These are phyloP conservation scores for Bucorvus abyssinicus DNA, from an alignment of 2,797 vertebrate genomes.

Conservation along the genomic window DNA sequence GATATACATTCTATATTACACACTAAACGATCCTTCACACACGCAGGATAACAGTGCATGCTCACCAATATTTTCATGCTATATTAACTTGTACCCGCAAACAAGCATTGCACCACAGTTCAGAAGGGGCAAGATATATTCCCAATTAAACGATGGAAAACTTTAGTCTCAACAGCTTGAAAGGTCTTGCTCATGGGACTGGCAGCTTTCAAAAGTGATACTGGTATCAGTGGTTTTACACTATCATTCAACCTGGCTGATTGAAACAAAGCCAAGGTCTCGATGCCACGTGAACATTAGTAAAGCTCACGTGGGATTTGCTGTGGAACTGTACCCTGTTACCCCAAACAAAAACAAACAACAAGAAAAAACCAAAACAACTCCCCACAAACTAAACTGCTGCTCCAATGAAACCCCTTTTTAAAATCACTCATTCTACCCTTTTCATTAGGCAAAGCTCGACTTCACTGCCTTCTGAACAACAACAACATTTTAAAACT, in stretches of 20 bases:
- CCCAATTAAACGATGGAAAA: background rate
- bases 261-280: background rate
- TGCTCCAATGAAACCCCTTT: background rate
- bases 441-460: background rate
- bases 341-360: rapidly evolving
- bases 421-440: background rate
- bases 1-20: background rate
- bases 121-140: background rate
- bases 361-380: background rate
- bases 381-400: background rate
- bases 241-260: background rate
- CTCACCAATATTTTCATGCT: background rate
- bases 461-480: background rate
- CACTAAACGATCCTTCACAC: background rate
- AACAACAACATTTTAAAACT: background rate
- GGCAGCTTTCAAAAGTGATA: background rate
- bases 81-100: background rate
- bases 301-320: background rate
- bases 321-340: rapidly evolving
- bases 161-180: background rate
- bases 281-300: background rate
- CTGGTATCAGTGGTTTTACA: rapidly evolving
- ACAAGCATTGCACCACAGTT: background rate
- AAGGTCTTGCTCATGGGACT: background rate
- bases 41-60: background rate